A percentile compares a stretch with the other conserved stretches of the same genome.
These are phyloP conservation scores for Bujurquina vittata DNA, from an alignment of 2,113 vertebrate genomes.

Conservation along the genomic window DNA sequence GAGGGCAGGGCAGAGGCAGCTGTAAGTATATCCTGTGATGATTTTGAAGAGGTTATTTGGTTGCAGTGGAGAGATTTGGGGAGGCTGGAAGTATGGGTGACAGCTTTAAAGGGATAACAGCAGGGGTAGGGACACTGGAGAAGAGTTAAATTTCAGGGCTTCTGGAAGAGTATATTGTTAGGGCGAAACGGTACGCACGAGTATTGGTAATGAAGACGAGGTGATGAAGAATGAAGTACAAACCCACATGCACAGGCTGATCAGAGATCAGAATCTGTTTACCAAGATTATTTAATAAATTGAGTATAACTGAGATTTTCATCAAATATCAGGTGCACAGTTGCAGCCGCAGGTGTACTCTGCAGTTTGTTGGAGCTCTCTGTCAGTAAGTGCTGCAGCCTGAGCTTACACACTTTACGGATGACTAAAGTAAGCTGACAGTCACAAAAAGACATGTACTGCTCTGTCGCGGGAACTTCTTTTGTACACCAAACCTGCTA, in stretches of 20 bases:
- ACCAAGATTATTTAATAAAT: not conserved
- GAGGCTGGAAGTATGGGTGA: not conserved
- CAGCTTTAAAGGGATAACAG: constrained; percentile 38
- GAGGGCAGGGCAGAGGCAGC: not conserved
- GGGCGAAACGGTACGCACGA: constrained; percentile 1
- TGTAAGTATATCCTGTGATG: constrained; percentile 42
- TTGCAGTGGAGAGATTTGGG: constrained; percentile 36
- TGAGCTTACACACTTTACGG: not conserved
- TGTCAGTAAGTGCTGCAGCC: not conserved
- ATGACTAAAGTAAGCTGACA: not conserved
- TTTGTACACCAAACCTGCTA: not conserved
- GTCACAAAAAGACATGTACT: not conserved
- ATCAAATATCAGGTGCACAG: not conserved
- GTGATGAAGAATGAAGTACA: not conserved
- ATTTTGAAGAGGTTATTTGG: constrained; percentile 48
- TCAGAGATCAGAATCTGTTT: not conserved
- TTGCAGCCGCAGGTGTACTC: no score
- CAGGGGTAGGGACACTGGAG: constrained; percentile 13
- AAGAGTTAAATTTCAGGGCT: constrained; percentile 42
- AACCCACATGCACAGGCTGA: not conserved
- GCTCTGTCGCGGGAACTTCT: not conserved
- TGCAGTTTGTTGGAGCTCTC: not conserved
- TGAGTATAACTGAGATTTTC: not conserved
- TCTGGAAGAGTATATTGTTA: constrained; percentile 59
- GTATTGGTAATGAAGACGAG: not conserved